Evolutionary conservation across 1,140 invertebrate genomes (phyloP).

Genomic region (Zelostemma sp.): DNA sequence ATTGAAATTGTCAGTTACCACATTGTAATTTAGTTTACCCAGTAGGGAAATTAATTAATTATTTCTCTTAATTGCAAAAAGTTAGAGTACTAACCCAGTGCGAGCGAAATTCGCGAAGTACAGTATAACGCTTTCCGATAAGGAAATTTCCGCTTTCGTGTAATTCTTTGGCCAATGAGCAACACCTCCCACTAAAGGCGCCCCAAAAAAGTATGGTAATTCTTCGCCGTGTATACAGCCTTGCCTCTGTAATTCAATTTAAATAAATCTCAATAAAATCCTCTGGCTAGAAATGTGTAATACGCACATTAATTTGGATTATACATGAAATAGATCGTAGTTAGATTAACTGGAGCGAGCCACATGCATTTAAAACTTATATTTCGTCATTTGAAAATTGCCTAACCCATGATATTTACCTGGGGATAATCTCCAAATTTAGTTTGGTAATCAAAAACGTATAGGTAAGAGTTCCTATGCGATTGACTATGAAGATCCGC

Average conservation of each 20-base stretch:
- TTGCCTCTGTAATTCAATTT: conserved; percentile 79
- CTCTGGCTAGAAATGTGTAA: too few species aligned
- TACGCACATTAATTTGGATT: too few species aligned
- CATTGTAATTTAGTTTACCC: too few species aligned
- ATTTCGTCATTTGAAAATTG: too few species aligned
- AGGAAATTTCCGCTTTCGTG: conserved; percentile 87
- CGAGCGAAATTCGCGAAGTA: conserved; percentile 98
- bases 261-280: too few species aligned
- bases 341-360: too few species aligned
- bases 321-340: too few species aligned
- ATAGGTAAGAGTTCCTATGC: conserved; percentile 87
- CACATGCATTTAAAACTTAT: too few species aligned
- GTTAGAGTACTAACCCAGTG: conserved; percentile 84
- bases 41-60: too few species aligned
- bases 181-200: conserved; percentile 83
- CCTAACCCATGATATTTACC: conserved; percentile 75
- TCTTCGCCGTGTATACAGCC: conserved; percentile 95
- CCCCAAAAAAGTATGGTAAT: conserved; percentile 90
- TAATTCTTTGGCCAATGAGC: conserved; percentile 90
- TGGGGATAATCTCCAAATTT: conserved; percentile 91
- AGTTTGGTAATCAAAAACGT: conserved; percentile 95
- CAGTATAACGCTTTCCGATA: conserved; percentile 93
- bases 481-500: conserved; percentile 91
- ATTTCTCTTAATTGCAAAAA: too few species aligned
- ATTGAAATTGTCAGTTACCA: too few species aligned